phyloP scores from a whole-genome alignment of 2,797 vertebrate genomes.

The Hypotaenidia philippensis region DNA sequence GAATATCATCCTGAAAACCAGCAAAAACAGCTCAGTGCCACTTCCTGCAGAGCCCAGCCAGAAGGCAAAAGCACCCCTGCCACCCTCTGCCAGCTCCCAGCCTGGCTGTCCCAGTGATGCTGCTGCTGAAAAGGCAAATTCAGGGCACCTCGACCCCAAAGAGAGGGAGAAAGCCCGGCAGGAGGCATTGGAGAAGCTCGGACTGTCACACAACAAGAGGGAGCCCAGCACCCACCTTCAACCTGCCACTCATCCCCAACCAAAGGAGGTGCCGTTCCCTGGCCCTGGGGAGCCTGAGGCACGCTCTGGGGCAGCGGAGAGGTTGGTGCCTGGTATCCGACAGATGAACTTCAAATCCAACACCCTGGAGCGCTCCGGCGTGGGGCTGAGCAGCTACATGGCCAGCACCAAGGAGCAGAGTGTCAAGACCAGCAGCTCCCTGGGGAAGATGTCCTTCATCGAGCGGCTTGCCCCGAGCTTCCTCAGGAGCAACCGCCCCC shows the following conservation, averaged over 20 bases:
- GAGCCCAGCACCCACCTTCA: conserved; percentile 25
- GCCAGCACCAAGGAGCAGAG: conserved; percentile 4
- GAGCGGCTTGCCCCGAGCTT: conserved; percentile 56
- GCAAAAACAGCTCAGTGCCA: conserved; percentile 21
- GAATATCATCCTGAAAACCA: conserved; percentile 79
- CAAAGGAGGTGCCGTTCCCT: rapidly evolving
- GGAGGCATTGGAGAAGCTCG: conserved; percentile 91
- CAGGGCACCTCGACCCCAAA: conserved; percentile 34
- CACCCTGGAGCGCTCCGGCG: conserved; percentile 79
- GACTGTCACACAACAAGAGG: conserved; percentile 81
- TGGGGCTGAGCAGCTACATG: conserved; percentile 80
- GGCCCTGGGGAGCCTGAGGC: rapidly evolving
- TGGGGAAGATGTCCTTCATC: conserved; percentile 74
- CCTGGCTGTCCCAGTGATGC: background rate
- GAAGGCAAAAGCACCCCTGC: background rate
- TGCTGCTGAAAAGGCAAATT: background rate
- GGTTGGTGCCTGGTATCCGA: background rate
- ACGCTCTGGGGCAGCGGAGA: background rate
- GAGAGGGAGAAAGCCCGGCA: conserved; percentile 81
- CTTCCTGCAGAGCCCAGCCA: background rate
- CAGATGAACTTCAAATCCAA: conserved; percentile 78
- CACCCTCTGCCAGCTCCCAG: conserved; percentile 28
- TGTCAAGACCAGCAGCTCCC: conserved; percentile 52
- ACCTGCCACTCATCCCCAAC: rapidly evolving
- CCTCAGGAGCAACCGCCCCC: conserved; percentile 79